Percentiles rank a stretch among this genome's conserved stretches.
Evolutionary conservation across 2,113 vertebrate species (phyloP).

Genomic region (Cyanoramphus novaezelandiae): DNA sequence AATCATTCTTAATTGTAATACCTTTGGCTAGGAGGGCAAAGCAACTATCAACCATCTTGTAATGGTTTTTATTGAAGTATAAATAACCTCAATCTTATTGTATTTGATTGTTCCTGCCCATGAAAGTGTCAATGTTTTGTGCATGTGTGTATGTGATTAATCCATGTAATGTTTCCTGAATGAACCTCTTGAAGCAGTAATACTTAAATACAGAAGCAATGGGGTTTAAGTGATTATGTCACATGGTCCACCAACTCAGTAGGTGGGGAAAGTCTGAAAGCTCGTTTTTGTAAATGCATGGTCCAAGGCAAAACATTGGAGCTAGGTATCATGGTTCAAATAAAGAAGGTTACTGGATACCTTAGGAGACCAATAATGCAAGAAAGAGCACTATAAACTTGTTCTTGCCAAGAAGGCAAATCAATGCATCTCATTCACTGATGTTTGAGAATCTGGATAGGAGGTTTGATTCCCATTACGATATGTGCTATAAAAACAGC

Average conservation of each 20-base stretch:
- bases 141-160: slow-evolving; percentile 27
- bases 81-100: slow-evolving; percentile 32
- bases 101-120: slow-evolving; percentile 23
- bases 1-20: slow-evolving; percentile 60
- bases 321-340: background rate
- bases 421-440: background rate
- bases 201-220: background rate
- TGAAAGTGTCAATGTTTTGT: slow-evolving; percentile 39
- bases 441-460: background rate
- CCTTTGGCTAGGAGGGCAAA: slow-evolving; percentile 24
- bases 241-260: background rate
- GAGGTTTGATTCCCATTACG: background rate
- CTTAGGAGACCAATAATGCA: background rate
- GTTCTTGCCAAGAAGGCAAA: background rate
- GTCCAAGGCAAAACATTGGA: background rate
- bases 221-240: background rate
- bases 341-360: background rate
- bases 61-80: slow-evolving; percentile 30
- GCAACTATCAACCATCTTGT: background rate
- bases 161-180: slow-evolving; percentile 8
- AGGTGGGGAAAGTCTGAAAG: background rate
- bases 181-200: background rate
- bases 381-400: background rate
- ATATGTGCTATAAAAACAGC: background rate
- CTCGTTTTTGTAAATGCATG: background rate